phyloP scores from a whole-genome alignment of 1,140 invertebrate species.

The Nixonia krombeini region DNA sequence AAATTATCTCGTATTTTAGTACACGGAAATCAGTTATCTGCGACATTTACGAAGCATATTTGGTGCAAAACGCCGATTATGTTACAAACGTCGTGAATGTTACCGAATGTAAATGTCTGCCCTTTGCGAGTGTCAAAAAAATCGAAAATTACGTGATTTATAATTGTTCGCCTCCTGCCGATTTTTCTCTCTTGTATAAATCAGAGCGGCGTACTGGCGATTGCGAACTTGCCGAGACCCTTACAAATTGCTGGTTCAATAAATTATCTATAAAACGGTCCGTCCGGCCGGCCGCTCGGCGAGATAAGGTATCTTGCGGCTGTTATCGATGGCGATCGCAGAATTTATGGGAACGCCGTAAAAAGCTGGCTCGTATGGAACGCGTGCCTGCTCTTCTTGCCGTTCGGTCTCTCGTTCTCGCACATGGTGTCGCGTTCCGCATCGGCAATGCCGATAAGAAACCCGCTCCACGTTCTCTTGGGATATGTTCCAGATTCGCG shows the following conservation, averaged over 20 bases:
- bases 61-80: too few species aligned
- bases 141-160: slow-evolving; percentile 24
- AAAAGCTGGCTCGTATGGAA: slow-evolving; percentile 45
- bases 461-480: slow-evolving; percentile 11
- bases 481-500: slow-evolving; percentile 27
- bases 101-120: background rate
- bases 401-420: slow-evolving; percentile 33
- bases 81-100: background rate
- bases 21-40: too few species aligned
- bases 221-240: slow-evolving; percentile 47
- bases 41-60: too few species aligned
- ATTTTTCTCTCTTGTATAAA: slow-evolving; percentile 48
- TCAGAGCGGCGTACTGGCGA: slow-evolving; percentile 17
- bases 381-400: slow-evolving; percentile 44
- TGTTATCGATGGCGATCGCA: slow-evolving; percentile 67
- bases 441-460: slow-evolving; percentile 41
- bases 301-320: slow-evolving; percentile 65
- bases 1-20: too few species aligned
- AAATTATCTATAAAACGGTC: slow-evolving; percentile 65
- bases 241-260: slow-evolving; percentile 62
- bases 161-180: background rate
- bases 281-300: slow-evolving; percentile 42
- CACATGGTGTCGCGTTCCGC: slow-evolving; percentile 43
- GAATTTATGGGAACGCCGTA: slow-evolving; percentile 57
- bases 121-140: slow-evolving; percentile 5